Percentiles rank a stretch among this genome's conserved stretches.
phyloP scores from a whole-genome alignment of 2,113 vertebrate species.

The Ctenodactylus gundi region DNA sequence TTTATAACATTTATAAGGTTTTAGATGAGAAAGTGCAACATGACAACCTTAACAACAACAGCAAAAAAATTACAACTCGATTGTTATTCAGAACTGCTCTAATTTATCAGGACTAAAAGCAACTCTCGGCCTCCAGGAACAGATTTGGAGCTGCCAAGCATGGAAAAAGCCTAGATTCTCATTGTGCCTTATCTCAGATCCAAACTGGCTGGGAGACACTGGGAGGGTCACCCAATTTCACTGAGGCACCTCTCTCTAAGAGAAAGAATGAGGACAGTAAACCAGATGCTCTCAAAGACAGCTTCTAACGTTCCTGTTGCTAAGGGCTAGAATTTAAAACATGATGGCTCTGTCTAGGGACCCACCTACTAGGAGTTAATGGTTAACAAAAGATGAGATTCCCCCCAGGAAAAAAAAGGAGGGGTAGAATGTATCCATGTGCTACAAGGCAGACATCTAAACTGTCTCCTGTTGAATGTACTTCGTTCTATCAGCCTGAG shows the following conservation, averaged over 20 bases:
- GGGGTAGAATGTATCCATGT: not conserved
- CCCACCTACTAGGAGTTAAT: not conserved
- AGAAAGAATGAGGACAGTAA: not conserved
- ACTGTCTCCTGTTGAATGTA: not conserved
- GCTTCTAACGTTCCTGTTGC: not conserved
- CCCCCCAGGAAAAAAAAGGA: not conserved
- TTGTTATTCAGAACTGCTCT: not conserved
- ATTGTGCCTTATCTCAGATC: not conserved
- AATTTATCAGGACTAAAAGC: constrained; percentile 31
- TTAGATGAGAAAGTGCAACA: not conserved
- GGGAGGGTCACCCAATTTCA: not conserved
- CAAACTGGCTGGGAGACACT: not conserved
- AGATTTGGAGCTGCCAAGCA: not conserved
- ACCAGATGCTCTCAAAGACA: not conserved
- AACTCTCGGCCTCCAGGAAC: not conserved
- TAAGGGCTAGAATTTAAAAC: not conserved
- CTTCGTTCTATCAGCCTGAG: not conserved
- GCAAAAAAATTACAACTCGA: not conserved
- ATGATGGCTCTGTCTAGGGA: not conserved
- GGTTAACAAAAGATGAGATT: not conserved
- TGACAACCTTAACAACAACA: not conserved
- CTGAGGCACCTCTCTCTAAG: not conserved
- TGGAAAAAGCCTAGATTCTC: not conserved
- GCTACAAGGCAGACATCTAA: not conserved
- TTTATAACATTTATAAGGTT: constrained; percentile 17